These are phyloP conservation scores for Isoperla grammatica DNA, from an alignment of 2,888 invertebrate genomes.

Conservation along the genomic window DNA sequence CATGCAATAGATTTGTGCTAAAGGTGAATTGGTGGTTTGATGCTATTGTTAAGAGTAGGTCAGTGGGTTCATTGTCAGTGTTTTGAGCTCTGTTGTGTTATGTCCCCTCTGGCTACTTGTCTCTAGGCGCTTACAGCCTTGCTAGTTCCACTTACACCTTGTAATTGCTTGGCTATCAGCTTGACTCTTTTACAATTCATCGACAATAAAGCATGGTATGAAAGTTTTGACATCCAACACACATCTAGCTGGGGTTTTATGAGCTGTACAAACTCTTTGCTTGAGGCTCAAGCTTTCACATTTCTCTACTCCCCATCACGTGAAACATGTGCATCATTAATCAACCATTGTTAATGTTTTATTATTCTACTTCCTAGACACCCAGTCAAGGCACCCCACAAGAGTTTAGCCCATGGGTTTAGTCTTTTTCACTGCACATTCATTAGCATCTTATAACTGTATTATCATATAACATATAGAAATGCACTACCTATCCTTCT, in stretches of 20 bases:
- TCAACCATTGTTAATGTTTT: no score
- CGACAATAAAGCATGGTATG: constrained; percentile 7
- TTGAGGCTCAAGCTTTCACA: constrained; percentile 16
- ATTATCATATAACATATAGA: no score
- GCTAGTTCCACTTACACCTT: no score
- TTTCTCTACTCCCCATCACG: constrained; percentile 3
- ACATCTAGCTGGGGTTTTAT: constrained; percentile 10
- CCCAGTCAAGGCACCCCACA: no score
- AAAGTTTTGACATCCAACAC: constrained; percentile 15
- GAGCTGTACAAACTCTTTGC: constrained; percentile 3
- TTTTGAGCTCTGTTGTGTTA: neutral
- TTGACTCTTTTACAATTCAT: constrained; percentile 1
- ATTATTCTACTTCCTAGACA: no score
- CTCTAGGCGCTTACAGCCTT: no score
- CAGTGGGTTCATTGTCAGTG: constrained; percentile 13
- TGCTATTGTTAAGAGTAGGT: constrained; percentile 9
- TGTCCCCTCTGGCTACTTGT: no score
- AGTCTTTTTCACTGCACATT: no score
- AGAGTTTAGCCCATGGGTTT: no score
- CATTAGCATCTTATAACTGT: no score
- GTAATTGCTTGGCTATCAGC: neutral
- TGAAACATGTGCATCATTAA: no score
- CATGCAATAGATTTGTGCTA: constrained; percentile 1
- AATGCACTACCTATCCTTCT: no score
- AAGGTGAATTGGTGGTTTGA: constrained; percentile 1